Conservation (phyloP, 2,888 invertebrate species). For the Sesia apiformis region DNA sequence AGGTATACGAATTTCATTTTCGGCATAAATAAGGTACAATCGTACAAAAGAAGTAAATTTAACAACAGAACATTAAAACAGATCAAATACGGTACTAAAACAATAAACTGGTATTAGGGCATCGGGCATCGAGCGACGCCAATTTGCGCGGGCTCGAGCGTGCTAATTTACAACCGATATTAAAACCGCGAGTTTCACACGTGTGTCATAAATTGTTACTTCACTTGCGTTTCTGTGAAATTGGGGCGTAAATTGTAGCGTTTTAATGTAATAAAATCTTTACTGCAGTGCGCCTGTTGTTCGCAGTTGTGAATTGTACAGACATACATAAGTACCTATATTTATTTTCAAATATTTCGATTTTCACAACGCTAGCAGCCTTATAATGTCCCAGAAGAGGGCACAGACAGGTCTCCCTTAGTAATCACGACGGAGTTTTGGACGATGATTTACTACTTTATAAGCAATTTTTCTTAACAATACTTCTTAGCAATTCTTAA, state of each 20-base stretch:
- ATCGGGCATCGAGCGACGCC: slow-evolving; percentile 22
- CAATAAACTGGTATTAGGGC: slow-evolving; percentile 19
- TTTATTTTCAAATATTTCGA: no score
- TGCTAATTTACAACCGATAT: slow-evolving; percentile 53
- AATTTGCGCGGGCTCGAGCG: slow-evolving; percentile 24
- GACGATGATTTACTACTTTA: no score
- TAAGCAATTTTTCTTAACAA: no score
- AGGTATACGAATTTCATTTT: no score
- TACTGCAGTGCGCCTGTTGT: background rate
- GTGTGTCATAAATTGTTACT: slow-evolving; percentile 26
- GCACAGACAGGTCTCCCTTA: no score
- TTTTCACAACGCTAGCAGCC: no score
- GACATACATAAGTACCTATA: no score
- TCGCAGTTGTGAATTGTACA: background rate
- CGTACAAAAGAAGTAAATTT: background rate
- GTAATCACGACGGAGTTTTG: no score
- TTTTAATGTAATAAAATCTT: background rate
- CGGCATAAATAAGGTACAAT: no score
- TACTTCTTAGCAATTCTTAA: no score
- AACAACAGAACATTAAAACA: slow-evolving; percentile 1
- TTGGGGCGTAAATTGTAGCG: slow-evolving; percentile 1
- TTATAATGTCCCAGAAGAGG: no score
- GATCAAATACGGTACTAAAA: slow-evolving; percentile 17
- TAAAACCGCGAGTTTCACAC: slow-evolving; percentile 50
- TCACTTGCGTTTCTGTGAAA: slow-evolving; percentile 3